phyloP scores from a whole-genome alignment of 1,140 invertebrate genomes.

The Papilio polyxenes region DNA sequence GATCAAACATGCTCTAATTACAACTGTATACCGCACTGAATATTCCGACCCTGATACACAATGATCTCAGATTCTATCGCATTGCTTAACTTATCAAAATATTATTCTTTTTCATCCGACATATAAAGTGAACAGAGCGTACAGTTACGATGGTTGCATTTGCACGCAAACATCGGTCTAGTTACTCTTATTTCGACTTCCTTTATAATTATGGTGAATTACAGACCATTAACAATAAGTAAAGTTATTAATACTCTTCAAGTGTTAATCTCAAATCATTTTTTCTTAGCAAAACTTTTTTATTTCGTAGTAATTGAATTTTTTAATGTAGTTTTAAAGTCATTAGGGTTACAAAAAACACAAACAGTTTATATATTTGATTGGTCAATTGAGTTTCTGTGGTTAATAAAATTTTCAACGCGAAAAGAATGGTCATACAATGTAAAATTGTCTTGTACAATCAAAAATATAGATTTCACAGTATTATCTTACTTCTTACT shows the following conservation, averaged over 20 bases:
- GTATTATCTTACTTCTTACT: too few relatives aligned
- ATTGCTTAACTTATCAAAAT: conserved; percentile 17
- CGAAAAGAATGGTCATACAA: too few relatives aligned
- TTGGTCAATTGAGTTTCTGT: too few relatives aligned
- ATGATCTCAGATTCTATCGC: conserved; percentile 10
- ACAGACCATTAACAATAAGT: not conserved
- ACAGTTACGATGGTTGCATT: conserved; percentile 24
- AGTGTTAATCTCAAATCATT: not conserved
- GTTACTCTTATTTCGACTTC: not conserved
- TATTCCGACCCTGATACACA: conserved; percentile 23
- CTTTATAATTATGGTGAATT: conserved; percentile 22
- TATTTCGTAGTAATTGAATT: not conserved
- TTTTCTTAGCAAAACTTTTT: not conserved
- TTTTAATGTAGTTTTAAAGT: too few relatives aligned
- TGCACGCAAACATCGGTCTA: conserved; percentile 22
- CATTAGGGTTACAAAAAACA: too few relatives aligned
- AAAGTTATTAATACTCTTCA: not conserved
- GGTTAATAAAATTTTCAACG: too few relatives aligned
- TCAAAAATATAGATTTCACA: too few relatives aligned
- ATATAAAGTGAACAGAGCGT: conserved; percentile 17
- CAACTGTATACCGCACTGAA: conserved; percentile 6
- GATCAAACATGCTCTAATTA: conserved; percentile 26
- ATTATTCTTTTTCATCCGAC: conserved; percentile 22
- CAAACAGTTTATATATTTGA: too few relatives aligned
- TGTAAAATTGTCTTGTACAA: too few relatives aligned